These are phyloP conservation scores for Campoletis raptor DNA, from an alignment of 2,888 invertebrate species.

Conservation along the genomic window DNA sequence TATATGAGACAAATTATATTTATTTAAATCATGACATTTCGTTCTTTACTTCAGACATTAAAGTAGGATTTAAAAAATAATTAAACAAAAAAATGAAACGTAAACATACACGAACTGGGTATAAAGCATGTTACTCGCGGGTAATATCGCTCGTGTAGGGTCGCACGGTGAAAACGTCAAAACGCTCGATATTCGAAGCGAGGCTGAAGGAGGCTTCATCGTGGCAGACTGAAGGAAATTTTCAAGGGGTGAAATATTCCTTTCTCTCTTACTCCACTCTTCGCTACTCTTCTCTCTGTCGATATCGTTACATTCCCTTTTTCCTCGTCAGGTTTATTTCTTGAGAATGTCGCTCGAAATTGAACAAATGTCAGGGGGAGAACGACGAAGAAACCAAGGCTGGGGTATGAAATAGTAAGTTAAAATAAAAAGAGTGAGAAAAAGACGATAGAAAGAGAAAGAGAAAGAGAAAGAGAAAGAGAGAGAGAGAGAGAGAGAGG, in stretches of 20 bases:
- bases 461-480: conserved; percentile 5
- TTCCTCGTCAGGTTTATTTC: conserved; percentile 54
- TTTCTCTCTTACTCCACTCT: conserved; percentile 8
- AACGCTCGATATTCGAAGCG: conserved; percentile 69
- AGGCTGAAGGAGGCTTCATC: conserved; percentile 38
- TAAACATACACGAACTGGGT: not conserved
- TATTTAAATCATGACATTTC: not conserved
- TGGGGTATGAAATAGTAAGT: conserved; percentile 32
- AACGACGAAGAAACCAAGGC: conserved; percentile 33
- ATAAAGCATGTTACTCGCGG: conserved; percentile 52
- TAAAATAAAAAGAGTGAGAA: conserved; percentile 17
- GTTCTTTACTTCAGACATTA: not conserved
- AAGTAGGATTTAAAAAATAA: not conserved
- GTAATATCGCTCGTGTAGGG: conserved; percentile 24
- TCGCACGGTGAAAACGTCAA: conserved; percentile 63
- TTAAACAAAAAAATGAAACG: not conserved
- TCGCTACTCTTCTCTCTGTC: not conserved
- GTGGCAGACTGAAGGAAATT: conserved; percentile 42
- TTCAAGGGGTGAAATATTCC: conserved; percentile 45
- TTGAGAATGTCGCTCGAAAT: conserved; percentile 57
- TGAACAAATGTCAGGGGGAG: conserved; percentile 18
- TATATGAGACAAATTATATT: not conserved
- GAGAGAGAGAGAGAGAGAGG: conserved; percentile 32
- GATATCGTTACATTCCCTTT: conserved; percentile 25
- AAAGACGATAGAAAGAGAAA: not conserved